A percentile compares a stretch with the other conserved stretches of the same genome.
phyloP scores from a whole-genome alignment of 2,113 vertebrate species.

The Salvelinus fontinalis region DNA sequence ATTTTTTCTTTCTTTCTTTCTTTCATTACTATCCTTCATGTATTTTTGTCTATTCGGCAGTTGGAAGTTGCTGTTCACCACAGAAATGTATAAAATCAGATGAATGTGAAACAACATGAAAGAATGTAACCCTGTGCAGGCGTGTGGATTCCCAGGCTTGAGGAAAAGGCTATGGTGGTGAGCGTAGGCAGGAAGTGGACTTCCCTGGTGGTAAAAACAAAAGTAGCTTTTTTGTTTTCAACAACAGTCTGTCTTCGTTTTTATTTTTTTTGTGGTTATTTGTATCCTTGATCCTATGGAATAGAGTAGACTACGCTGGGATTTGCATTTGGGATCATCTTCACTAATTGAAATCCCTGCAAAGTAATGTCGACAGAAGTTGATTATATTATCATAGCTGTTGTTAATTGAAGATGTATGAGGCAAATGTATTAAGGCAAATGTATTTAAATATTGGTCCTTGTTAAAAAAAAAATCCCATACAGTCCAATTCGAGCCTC shows the following conservation, averaged over 20 bases:
- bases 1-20: background rate
- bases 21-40: background rate
- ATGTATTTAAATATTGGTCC: background rate
- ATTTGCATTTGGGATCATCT: conserved; percentile 1
- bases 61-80: conserved; percentile 11
- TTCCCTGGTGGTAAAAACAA: too few species aligned
- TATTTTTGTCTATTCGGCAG: background rate
- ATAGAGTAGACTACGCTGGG: conserved; percentile 40
- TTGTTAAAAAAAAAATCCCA: background rate
- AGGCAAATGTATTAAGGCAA: background rate
- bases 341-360: too few species aligned
- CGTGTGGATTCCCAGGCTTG: conserved; percentile 14
- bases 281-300: conserved; percentile 3
- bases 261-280: too few species aligned
- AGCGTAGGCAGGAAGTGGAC: conserved; percentile 19
- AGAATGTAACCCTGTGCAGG: conserved; percentile 46
- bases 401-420: too few species aligned
- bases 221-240: too few species aligned
- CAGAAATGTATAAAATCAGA: conserved; percentile 1
- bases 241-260: too few species aligned
- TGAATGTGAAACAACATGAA: conserved; percentile 32
- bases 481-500: too few species aligned
- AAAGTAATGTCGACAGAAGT: too few species aligned
- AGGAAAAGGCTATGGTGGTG: conserved; percentile 8
- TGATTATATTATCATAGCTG: too few species aligned